These are phyloP conservation scores for Setophaga coronata DNA, from an alignment of 2,113 vertebrate species.

Conservation along the genomic window DNA sequence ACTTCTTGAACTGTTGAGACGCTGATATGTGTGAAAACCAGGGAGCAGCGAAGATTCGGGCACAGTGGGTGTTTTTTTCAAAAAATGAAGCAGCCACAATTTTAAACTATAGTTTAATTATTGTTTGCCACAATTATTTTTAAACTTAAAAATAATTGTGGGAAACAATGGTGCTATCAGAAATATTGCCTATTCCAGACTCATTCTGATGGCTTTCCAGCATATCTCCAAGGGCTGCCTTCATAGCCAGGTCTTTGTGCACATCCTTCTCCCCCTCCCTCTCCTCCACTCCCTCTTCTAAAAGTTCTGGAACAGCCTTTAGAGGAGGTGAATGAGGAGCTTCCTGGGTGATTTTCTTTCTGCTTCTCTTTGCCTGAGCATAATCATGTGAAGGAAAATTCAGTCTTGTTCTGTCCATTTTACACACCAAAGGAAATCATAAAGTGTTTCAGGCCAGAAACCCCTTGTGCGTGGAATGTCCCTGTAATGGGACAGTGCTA, in stretches of 20 bases:
- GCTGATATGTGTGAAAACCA: accelerated
- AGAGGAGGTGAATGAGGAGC: background rate
- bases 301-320: background rate
- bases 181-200: background rate
- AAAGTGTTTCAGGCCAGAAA: background rate
- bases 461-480: background rate
- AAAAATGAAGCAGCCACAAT: accelerated
- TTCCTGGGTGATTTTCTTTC: background rate
- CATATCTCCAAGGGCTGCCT: background rate
- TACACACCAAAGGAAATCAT: background rate
- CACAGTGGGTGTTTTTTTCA: accelerated
- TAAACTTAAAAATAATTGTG: background rate
- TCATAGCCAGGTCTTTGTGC: background rate
- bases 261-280: accelerated
- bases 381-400: background rate
- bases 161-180: background rate
- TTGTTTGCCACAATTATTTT: background rate
- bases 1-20: background rate
- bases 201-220: background rate
- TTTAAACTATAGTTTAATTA: too few species aligned
- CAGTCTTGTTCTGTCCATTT: background rate
- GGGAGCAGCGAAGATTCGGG: background rate
- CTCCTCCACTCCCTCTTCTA: background rate
- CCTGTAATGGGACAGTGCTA: too few species aligned
- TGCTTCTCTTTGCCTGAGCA: background rate